Evolutionary conservation across 2,113 vertebrate species (phyloP), one percentile per base, ranked within the genome.

Genomic region (Dascyllus trimaculatus): DNA sequence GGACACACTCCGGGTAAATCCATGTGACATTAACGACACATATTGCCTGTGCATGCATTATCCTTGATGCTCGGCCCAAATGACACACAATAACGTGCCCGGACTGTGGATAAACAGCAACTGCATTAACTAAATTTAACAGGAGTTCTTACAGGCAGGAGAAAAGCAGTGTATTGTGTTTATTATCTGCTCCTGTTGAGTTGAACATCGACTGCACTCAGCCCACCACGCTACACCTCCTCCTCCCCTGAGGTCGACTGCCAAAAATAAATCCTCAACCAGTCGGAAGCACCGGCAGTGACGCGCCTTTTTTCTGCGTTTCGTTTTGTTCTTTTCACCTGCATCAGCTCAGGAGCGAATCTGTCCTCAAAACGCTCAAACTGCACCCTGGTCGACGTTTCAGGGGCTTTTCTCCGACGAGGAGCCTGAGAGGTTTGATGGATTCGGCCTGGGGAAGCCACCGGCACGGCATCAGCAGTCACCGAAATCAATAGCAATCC

Each of bases 201-300:
- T 57, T 29, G 45, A 52, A 29, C 52, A 35, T 0, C 2, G 61
- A 56, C n/a, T 51, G 35, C n/a, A 75, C 61, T 49, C 21, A 81
- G 78, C 74, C 69, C 63, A 80, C 68, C 73, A 68, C 11, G 7
- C 43, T 69, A 58, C 81, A 69, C 69, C 54, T 60, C 71, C 80
- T 66, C 25, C 73, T 88, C 76, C 70, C 81, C 32, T 10, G 70
- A 81, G 79, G 79, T 18, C 24, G 40, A 68, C 51, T 3, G 60
- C 70, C 67, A 85, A 81, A 85, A 88, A 87, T 81, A 87, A 38
- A 80, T 67, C n/a, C 64, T 52, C 68, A 81, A 61, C 69, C 45
- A 29, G 53, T 48, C 60, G 71, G 81, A 81, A 84, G 72, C 61
- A 71, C 68, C 26, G 1, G 53, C 29, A 61, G 40, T 38, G 25